Evolutionary conservation across 1,140 invertebrate genomes (phyloP).

Genomic region (Conus ventricosus): DNA sequence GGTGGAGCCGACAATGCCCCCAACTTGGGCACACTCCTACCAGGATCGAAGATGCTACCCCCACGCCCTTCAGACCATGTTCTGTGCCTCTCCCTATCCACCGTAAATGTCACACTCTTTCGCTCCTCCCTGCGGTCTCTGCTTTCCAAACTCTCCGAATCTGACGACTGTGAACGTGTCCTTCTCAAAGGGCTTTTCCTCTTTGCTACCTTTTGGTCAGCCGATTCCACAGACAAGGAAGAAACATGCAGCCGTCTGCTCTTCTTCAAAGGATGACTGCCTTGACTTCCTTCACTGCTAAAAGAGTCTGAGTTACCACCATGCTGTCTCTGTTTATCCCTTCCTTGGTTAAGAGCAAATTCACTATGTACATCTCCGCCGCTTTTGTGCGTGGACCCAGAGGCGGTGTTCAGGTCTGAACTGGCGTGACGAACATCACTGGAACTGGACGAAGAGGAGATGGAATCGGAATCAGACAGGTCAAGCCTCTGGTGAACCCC

Average conservation of each 20-base stretch:
- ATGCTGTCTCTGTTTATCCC: background rate
- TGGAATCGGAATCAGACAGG: constrained; percentile 7
- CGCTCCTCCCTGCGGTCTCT: background rate
- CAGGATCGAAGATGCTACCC: background rate
- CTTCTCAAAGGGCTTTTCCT: background rate
- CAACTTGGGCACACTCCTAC: background rate
- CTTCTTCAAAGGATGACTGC: background rate
- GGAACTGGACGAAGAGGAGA: background rate
- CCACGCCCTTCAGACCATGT: background rate
- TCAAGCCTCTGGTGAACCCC: background rate
- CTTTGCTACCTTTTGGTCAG: background rate
- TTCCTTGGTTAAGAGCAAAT: background rate
- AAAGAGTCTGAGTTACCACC: background rate
- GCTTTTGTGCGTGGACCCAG: background rate
- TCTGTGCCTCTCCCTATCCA: background rate
- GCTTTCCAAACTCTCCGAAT: background rate
- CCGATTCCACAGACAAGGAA: background rate
- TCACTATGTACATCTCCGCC: background rate
- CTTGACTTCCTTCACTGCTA: background rate
- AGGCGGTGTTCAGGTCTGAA: background rate
- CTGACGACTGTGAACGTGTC: background rate
- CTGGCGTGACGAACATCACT: background rate
- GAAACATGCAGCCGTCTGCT: background rate
- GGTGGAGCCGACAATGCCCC: background rate
- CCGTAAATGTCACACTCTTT: background rate